Evolutionary conservation across 1,140 invertebrate genomes (phyloP).

Genomic region (Drosophila novamexicana): DNA sequence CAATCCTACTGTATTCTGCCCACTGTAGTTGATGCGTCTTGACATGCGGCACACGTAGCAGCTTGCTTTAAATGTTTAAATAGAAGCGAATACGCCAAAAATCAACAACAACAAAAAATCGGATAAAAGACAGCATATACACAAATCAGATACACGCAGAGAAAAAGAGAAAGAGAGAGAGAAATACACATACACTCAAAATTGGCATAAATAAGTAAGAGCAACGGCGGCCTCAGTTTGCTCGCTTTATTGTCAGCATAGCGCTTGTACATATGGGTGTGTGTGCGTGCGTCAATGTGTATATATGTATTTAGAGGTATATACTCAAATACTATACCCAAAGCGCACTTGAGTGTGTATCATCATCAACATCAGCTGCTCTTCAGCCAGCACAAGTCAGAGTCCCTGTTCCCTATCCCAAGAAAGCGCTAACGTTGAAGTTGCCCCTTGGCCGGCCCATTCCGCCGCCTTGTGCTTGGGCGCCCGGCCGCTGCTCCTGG

Average conservation of each 20-base stretch:
- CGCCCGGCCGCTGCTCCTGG: conserved; percentile 9
- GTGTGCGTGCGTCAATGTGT: not conserved
- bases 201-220: conserved; percentile 82
- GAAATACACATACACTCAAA: conserved; percentile 34
- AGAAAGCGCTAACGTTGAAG: conserved; percentile 44
- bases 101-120: conserved; percentile 40
- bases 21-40: conserved; percentile 28
- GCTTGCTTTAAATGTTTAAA: conserved; percentile 78
- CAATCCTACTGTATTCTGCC: conserved; percentile 2
- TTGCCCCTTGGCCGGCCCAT: conserved; percentile 30
- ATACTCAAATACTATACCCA: conserved; percentile 79
- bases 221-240: conserved; percentile 42
- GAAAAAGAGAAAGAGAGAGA: conserved; percentile 11
- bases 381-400: conserved; percentile 60
- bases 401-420: conserved; percentile 21
- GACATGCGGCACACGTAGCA: conserved; percentile 67
- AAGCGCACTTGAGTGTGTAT: conserved; percentile 83
- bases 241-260: conserved; percentile 71
- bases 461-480: conserved; percentile 24
- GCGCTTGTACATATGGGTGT: conserved; percentile 37
- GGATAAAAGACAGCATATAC: conserved; percentile 35
- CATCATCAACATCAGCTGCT: conserved; percentile 83
- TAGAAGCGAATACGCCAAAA: conserved; percentile 66
- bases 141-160: conserved; percentile 6
- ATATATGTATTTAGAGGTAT: conserved; percentile 49